Evolutionary conservation across 1,140 invertebrate species (phyloP), one percentile per base, ranked within the genome.

Genomic region (Bombus superbus): DNA sequence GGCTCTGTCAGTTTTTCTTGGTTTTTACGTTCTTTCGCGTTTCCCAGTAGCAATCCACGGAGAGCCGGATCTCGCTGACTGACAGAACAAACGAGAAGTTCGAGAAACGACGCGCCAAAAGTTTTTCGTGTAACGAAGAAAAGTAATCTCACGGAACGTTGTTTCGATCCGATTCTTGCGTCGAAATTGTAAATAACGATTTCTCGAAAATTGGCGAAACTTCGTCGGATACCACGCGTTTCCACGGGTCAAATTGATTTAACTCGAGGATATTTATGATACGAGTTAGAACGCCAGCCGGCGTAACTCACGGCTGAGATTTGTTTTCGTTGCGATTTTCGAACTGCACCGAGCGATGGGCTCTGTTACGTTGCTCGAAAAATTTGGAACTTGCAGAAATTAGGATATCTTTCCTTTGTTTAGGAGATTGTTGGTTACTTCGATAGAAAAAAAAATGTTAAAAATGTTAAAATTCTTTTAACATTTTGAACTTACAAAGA

Each of bases 41-140:
- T n/a, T 28, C 72, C 25, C 8, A 25, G 15, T 73, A 42, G 8
- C 44, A 47, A 66, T 42, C 38, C 74, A 15, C 5, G 68, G 32
- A 47, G 57, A 82, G n/a, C 80, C 81, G 25, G 47, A n/a, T 66
- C 25, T 18, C 71, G 44, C 38, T n/a, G 59, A 62, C 32, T 32
- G 68, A 64, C 28, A 75, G n/a, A 66, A 44, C 38, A 42, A 38
- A 64, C 42, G 38, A 57, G n/a, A 81, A 81, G 57, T 57, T 32
- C n/a, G 62, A 40, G 38, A 35, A 76, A 79, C 68, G 62, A 83
- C 40, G 59, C 15, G 38, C 40, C n/a, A 10, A 32, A 87, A 69
- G 68, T 87, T 90, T 76, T n/a, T n/a, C 10, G 5, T 1, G n/a
- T 83, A 89, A 89, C 81, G 77, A 86, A 76, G 73, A 80, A 83